These are phyloP conservation scores for Seriola dumerili DNA, from an alignment of 2,113 vertebrate genomes.

Conservation along the genomic window DNA sequence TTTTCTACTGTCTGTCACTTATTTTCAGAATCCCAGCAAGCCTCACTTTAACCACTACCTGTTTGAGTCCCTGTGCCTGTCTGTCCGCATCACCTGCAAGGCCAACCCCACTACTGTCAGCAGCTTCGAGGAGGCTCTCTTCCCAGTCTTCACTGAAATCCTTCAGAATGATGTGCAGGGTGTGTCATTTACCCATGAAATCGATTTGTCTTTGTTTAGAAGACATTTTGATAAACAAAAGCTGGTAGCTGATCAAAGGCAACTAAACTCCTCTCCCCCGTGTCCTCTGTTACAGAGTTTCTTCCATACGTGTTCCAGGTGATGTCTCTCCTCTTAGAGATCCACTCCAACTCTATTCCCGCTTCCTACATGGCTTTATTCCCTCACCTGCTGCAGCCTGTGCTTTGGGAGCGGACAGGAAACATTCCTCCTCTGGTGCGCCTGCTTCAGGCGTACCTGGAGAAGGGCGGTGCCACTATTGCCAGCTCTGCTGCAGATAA, in stretches of 20 bases:
- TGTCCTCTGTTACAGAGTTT: constrained; percentile 87
- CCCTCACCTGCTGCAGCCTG: constrained; percentile 96
- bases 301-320: constrained; percentile 99
- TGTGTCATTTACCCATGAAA: constrained; percentile 55
- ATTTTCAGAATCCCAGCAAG: constrained; percentile 96
- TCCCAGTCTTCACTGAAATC: constrained; percentile 98
- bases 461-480: constrained; percentile 91
- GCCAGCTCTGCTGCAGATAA: constrained; percentile 92
- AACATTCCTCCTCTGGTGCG: constrained; percentile 97
- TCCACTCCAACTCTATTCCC: constrained; percentile 92
- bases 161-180: constrained; percentile 98
- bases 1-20: not conserved
- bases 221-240: not conserved
- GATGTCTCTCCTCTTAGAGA: constrained; percentile 98
- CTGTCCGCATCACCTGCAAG: constrained; percentile 96
- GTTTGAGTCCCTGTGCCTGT: constrained; percentile 98
- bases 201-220: not conserved
- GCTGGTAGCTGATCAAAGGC: not conserved
- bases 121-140: constrained; percentile 97
- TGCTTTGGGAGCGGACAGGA: constrained; percentile 95
- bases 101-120: constrained; percentile 91
- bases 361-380: constrained; percentile 96
- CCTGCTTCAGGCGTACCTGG: constrained; percentile 95
- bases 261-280: not conserved
- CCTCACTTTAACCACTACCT: constrained; percentile 99